A percentile compares a stretch with the other conserved stretches of the same genome.
These are phyloP conservation scores for Taurulus bubalis DNA, from an alignment of 2,113 vertebrate species.

Conservation along the genomic window DNA sequence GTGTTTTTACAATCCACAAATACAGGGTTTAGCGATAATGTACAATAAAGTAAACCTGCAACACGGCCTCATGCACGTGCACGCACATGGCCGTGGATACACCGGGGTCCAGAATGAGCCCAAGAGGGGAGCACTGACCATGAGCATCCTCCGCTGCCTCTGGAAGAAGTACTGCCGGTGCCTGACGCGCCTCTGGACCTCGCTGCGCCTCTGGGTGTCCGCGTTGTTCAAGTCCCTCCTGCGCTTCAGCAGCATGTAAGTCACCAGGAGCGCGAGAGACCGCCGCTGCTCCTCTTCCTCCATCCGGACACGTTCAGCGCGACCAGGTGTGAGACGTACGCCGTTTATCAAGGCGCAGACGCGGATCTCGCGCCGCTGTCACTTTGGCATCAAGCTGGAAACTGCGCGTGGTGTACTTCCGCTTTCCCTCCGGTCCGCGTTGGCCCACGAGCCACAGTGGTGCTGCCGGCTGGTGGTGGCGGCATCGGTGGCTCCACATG, in stretches of 20 bases:
- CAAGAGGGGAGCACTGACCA: slow-evolving; percentile 69
- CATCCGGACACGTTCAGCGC: slow-evolving; percentile 43
- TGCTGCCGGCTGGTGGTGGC: slow-evolving; percentile 54
- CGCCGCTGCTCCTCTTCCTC: slow-evolving; percentile 68
- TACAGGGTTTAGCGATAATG: neutral
- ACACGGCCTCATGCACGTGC: neutral
- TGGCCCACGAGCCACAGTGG: neutral
- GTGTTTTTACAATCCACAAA: neutral
- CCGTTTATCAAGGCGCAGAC: no score
- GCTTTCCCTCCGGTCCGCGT: neutral
- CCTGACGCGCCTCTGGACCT: slow-evolving; percentile 81
- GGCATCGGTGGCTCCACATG: no score
- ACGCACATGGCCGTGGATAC: neutral
- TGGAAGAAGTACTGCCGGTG: slow-evolving; percentile 86
- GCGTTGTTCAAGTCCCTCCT: slow-evolving; percentile 75
- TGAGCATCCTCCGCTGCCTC: slow-evolving; percentile 84
- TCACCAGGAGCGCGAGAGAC: slow-evolving; percentile 77
- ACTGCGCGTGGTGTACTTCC: slow-evolving; percentile 36
- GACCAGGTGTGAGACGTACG: no score
- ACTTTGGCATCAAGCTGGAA: neutral
- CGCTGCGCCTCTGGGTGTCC: slow-evolving; percentile 74
- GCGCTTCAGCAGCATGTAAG: slow-evolving; percentile 83
- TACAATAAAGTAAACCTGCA: neutral
- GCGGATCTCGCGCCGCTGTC: neutral
- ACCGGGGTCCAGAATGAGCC: neutral